Conservation (phyloP, 2,797 vertebrate genomes). For the Rousettus madagascariensis region DNA sequence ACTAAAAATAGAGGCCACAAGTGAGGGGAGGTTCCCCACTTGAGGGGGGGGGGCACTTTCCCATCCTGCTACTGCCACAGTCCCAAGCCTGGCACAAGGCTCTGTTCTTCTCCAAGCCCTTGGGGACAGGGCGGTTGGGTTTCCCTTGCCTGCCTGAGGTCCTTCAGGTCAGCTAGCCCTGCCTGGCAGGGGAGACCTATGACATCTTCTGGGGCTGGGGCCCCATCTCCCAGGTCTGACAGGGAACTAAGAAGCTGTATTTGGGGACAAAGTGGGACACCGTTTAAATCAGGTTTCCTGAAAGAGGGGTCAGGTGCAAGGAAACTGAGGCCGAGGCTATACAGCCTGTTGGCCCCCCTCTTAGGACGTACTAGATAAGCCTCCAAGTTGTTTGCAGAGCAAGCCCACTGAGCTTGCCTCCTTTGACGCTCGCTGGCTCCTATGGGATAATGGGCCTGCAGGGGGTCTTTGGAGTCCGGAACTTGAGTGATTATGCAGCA, state of each 20-base stretch:
- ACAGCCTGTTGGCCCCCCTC: constrained; percentile 30
- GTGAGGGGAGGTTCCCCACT: constrained; percentile 77
- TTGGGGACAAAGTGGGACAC: constrained; percentile 42
- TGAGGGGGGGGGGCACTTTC: constrained; percentile 53
- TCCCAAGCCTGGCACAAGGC: constrained; percentile 24
- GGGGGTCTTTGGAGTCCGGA: background rate
- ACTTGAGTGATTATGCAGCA: background rate
- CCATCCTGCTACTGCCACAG: constrained; percentile 53
- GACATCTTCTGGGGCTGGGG: constrained; percentile 27
- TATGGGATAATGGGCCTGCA: background rate
- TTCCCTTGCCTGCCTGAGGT: background rate
- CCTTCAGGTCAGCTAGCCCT: background rate
- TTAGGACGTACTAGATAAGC: background rate
- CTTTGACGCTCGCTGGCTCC: background rate
- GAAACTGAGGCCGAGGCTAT: constrained; percentile 57
- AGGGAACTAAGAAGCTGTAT: background rate
- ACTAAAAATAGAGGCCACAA: constrained; percentile 81
- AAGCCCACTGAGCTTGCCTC: background rate
- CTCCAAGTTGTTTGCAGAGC: constrained; percentile 4
- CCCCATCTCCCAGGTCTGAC: background rate
- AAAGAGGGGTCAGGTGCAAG: background rate
- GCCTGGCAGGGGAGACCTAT: background rate
- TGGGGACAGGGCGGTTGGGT: background rate
- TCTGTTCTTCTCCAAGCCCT: constrained; percentile 40
- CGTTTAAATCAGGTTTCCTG: constrained; percentile 57